These are phyloP conservation scores for Isichthys henryi DNA, from an alignment of 2,113 vertebrate genomes.

Conservation along the genomic window DNA sequence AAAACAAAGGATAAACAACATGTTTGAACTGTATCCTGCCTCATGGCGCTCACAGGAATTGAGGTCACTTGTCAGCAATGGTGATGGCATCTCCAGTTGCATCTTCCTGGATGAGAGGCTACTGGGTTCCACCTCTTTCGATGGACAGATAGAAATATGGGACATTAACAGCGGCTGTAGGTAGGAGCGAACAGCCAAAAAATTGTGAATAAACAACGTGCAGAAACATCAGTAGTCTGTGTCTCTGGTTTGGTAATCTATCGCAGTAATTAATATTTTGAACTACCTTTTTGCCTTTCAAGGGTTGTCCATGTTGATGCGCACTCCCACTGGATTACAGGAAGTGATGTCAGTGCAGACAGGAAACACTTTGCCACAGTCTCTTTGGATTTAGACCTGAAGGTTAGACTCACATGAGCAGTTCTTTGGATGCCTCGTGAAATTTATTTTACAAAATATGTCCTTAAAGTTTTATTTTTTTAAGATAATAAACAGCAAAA, in stretches of 20 bases:
- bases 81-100: slow-evolving; percentile 71
- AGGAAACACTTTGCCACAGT: slow-evolving; percentile 65
- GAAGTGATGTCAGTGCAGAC: slow-evolving; percentile 63
- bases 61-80: slow-evolving; percentile 65
- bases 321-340: slow-evolving; percentile 66
- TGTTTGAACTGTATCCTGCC: background rate
- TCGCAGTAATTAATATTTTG: background rate
- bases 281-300: background rate
- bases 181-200: slow-evolving; percentile 39
- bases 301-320: slow-evolving; percentile 63
- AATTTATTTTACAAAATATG: background rate
- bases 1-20: background rate
- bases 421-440: background rate
- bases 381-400: slow-evolving; percentile 69
- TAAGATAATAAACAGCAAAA: too few species aligned
- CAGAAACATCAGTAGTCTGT: background rate
- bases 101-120: slow-evolving; percentile 56
- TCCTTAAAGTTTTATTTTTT: background rate
- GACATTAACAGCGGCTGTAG: slow-evolving; percentile 63
- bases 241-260: background rate
- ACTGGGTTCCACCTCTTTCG: slow-evolving; percentile 66
- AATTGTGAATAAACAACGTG: background rate
- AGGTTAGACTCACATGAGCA: slow-evolving; percentile 51
- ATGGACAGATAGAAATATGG: slow-evolving; percentile 74
- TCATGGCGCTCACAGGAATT: slow-evolving; percentile 56